A percentile compares a stretch with the other conserved stretches of the same genome.
phyloP scores from a whole-genome alignment of 2,888 invertebrate genomes.

The Pristionchus fissidentatus region DNA sequence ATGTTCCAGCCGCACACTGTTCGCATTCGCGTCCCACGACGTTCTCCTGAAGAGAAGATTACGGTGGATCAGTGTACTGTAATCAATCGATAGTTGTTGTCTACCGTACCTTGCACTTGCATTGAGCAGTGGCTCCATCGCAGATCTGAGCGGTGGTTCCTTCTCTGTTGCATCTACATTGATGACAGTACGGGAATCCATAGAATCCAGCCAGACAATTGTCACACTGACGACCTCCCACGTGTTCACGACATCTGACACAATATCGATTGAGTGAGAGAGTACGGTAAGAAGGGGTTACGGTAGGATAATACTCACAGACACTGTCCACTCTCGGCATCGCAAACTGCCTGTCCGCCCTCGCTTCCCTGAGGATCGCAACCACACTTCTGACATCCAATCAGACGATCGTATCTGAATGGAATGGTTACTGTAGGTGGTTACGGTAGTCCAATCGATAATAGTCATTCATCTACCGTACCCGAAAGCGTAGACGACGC shows the following conservation, averaged over 20 bases:
- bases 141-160: conserved; percentile 88
- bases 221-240: conserved; percentile 91
- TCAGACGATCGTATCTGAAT: conserved; percentile 83
- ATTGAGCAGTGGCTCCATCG: conserved; percentile 84
- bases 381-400: conserved; percentile 94
- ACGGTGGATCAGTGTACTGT: not conserved
- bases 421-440: not conserved
- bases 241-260: conserved; percentile 84
- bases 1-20: conserved; percentile 89
- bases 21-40: conserved; percentile 87
- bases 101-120: conserved; percentile 83
- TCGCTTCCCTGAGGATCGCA: conserved; percentile 88
- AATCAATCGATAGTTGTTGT: conserved; percentile 8
- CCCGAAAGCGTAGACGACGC: conserved; percentile 90
- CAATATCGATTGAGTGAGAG: not conserved
- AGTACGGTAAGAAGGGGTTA: not conserved
- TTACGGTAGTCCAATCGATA: conserved; percentile 85
- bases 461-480: conserved; percentile 79
- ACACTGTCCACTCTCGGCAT: conserved; percentile 89
- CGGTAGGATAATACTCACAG: conserved; percentile 75
- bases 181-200: conserved; percentile 89
- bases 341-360: conserved; percentile 87
- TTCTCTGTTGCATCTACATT: conserved; percentile 79
- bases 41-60: conserved; percentile 78
- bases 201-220: conserved; percentile 85